Evolutionary conservation across 2,113 vertebrate genomes (phyloP), one percentile per base, ranked within the genome.

Genomic region (Otocyon megalotis): DNA sequence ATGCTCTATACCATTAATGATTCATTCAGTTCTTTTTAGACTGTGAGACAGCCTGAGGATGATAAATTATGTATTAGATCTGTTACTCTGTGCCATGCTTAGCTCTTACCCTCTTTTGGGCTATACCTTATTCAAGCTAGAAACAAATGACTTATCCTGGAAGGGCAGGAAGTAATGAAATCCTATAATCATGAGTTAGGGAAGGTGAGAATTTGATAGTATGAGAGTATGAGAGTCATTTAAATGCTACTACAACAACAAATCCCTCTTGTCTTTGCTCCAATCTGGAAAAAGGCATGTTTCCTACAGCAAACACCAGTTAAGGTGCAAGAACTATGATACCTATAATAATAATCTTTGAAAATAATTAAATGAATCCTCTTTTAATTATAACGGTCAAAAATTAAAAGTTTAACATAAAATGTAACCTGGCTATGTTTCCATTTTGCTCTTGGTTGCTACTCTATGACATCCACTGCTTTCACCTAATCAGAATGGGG

Each of bases 21-120:
- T 77, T 92, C 89, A 96, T 82, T 92, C 88, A 96, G 97, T 94
- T 97, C 77, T 94, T 13, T 67, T 91, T 53, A 88, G 60, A 94
- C 4, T 74, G 15, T 65, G 30, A 92, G 97, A 91, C 58, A 67
- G 94, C 84, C 96, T 77, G 96, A 82, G 71, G 95, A 84, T 10
- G 81, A 93, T 98, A 96, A 97, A 98, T 97, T 88, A 98, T 97
- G 91, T 77, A 54, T 79, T 32, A 77, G 88, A 76, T 93, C 58
- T 97, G 87, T 85, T 95, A 88, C 92, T 92, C 94, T 94, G 89
- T 67, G 88, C 96, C 91, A 97, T 19, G 83, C 71, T 95, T 96
- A 89, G 58, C 67, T 95, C 83, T 97, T 92, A 96, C 37, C 71
- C 58, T 88, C 48, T 84, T 97, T 92, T 92, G 58, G 93, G 93